Conservation (phyloP, 1,140 invertebrate species). For the Colletes gigas region DNA sequence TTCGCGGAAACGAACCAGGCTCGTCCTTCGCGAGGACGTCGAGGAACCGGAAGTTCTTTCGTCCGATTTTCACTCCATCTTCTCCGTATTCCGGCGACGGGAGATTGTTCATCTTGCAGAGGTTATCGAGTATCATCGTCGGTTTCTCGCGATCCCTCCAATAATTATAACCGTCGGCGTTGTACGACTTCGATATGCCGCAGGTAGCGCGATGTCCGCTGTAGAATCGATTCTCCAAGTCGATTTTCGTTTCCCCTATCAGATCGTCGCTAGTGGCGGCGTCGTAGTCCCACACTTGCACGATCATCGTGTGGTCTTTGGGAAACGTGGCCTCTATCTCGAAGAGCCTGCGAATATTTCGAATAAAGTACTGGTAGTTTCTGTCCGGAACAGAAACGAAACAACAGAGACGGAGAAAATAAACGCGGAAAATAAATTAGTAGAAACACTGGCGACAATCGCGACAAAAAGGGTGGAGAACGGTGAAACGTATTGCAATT, state of each 20-base stretch:
- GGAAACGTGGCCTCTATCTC: conserved; percentile 89
- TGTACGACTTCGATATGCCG: conserved; percentile 88
- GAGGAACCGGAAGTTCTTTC: conserved; percentile 19
- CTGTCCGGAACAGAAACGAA: too few relatives aligned
- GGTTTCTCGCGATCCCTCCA: conserved; percentile 91
- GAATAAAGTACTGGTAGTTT: background rate
- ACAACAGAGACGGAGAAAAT: too few relatives aligned
- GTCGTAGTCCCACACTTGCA: conserved; percentile 91
- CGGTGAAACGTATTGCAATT: too few relatives aligned
- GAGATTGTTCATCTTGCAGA: conserved; percentile 87
- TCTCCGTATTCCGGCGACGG: conserved; percentile 78
- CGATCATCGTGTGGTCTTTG: conserved; percentile 86
- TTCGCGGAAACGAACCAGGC: conserved; percentile 17
- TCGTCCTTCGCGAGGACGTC: background rate
- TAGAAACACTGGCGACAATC: too few relatives aligned
- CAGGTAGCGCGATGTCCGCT: conserved; percentile 89
- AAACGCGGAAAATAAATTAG: too few relatives aligned
- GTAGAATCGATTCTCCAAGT: conserved; percentile 93
- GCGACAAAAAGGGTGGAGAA: too few relatives aligned
- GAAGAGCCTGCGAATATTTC: conserved; percentile 83
- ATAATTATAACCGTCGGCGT: conserved; percentile 86
- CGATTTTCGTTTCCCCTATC: conserved; percentile 92
- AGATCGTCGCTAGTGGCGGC: conserved; percentile 86
- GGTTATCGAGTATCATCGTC: conserved; percentile 86
- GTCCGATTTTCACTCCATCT: conserved; percentile 49